Conservation (phyloP, 2,888 invertebrate genomes). For the Thyatira batis region DNA sequence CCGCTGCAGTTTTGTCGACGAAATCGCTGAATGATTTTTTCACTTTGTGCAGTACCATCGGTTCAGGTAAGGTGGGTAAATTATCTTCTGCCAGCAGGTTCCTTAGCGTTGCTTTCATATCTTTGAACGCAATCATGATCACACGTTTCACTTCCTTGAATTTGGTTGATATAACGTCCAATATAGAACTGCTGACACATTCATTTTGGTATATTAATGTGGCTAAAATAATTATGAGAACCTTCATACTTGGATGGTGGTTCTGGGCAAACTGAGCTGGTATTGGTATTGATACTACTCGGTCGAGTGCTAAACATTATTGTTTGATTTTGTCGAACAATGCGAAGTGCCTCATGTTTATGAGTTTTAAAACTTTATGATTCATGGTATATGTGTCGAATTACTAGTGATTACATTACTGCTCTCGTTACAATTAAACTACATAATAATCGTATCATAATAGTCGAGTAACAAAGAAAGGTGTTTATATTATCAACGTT, state of each 20-base stretch:
- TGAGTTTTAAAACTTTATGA: neutral
- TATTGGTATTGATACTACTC: too few species aligned
- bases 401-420: neutral
- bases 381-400: neutral
- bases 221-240: constrained; percentile 17
- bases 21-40: constrained; percentile 34
- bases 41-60: constrained; percentile 10
- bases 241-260: constrained; percentile 22
- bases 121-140: constrained; percentile 26
- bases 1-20: constrained; percentile 28
- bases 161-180: constrained; percentile 31
- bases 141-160: constrained; percentile 29
- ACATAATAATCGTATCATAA: neutral
- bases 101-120: constrained; percentile 27
- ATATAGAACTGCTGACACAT: constrained; percentile 31
- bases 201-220: constrained; percentile 23
- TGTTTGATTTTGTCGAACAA: too few species aligned
- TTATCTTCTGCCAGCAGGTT: constrained; percentile 15
- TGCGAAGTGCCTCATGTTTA: neutral
- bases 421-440: neutral
- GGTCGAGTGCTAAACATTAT: too few species aligned
- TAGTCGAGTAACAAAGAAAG: neutral
- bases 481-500: neutral
- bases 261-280: constrained; percentile 11
- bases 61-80: neutral